phyloP scores from a whole-genome alignment of 2,888 invertebrate genomes.

The Apodemia duryi region DNA sequence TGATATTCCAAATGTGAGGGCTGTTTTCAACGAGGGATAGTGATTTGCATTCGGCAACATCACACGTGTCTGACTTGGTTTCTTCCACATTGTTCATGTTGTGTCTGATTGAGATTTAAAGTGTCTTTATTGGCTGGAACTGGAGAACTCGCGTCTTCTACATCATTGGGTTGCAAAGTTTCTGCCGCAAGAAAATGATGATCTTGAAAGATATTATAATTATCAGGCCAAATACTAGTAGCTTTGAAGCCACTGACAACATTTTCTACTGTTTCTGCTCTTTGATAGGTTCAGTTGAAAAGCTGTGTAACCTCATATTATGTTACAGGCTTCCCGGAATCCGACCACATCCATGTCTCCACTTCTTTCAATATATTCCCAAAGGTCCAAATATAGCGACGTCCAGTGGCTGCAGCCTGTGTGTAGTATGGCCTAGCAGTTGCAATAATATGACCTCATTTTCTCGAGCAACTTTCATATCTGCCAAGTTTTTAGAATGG shows the following conservation, averaged over 20 bases:
- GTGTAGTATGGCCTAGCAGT: conserved; percentile 1
- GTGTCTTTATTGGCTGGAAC: conserved; percentile 21
- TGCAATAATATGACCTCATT: background rate
- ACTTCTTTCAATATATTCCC: background rate
- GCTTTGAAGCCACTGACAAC: background rate
- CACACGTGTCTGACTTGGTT: no score
- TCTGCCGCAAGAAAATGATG: background rate
- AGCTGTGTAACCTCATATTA: background rate
- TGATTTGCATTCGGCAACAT: no score
- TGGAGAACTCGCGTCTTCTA: background rate
- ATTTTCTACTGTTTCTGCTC: conserved; percentile 4
- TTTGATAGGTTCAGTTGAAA: background rate
- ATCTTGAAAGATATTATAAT: background rate
- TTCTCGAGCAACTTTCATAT: background rate
- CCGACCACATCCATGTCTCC: background rate
- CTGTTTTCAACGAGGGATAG: no score
- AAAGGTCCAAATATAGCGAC: background rate
- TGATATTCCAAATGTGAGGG: no score
- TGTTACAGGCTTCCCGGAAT: conserved; percentile 6
- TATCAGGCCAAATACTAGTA: background rate
- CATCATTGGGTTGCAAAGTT: background rate
- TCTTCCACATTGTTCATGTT: no score
- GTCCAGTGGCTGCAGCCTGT: conserved; percentile 7
- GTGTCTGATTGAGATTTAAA: no score
- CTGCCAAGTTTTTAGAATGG: background rate